Evolutionary conservation across 2,113 vertebrate genomes (phyloP).

Genomic region (Odontophorus gujanensis): DNA sequence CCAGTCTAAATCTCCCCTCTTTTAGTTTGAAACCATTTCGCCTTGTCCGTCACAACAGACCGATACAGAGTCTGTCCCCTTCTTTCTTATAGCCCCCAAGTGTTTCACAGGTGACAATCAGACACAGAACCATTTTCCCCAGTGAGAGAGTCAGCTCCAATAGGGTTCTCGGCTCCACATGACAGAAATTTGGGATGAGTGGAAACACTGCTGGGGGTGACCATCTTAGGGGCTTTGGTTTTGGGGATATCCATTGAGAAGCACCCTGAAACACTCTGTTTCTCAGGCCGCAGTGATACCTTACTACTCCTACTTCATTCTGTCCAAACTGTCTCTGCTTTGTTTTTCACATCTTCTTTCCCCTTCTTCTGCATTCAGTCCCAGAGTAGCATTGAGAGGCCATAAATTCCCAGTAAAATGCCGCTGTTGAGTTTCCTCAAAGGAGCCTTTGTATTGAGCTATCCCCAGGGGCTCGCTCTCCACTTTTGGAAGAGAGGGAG

Average conservation of each 20-base stretch:
- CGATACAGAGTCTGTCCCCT: too few species aligned
- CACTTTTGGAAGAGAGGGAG: background rate
- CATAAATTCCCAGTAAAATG: background rate
- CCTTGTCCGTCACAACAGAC: too few species aligned
- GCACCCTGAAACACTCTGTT: background rate
- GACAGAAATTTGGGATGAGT: fast-evolving
- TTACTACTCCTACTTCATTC: background rate
- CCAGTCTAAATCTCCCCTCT: too few species aligned
- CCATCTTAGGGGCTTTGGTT: background rate
- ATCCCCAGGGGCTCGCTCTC: background rate
- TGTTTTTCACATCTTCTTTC: background rate
- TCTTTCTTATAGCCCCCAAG: background rate
- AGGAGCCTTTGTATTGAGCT: background rate
- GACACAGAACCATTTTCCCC: background rate
- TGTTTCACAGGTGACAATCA: background rate
- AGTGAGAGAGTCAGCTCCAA: background rate
- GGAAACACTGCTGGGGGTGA: background rate
- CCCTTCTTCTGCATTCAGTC: background rate
- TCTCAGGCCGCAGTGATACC: background rate
- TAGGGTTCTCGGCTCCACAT: fast-evolving
- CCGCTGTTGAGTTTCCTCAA: background rate
- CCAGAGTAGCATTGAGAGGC: background rate
- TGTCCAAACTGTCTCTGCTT: background rate
- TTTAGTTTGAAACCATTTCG: too few species aligned
- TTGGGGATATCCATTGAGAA: background rate